These are phyloP conservation scores for Caenorhabditis inopinata DNA, from an alignment of 1,140 invertebrate genomes.

Conservation along the genomic window DNA sequence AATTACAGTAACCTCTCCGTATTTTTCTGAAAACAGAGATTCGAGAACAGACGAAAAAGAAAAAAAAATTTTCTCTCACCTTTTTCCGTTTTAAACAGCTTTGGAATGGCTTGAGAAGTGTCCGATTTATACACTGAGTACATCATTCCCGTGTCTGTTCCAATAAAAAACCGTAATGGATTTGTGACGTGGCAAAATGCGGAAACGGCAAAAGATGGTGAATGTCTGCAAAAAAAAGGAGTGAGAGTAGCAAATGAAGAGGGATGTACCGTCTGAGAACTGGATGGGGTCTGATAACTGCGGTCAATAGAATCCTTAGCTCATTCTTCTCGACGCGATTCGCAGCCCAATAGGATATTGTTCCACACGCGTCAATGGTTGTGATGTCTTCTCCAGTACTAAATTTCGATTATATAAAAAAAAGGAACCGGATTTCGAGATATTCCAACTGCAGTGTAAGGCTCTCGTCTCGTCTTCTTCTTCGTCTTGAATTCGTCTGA, in stretches of 20 bases:
- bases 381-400: neutral
- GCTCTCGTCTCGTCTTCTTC: no score
- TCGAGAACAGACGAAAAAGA: no score
- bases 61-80: no score
- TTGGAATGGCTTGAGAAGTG: conserved; percentile 8
- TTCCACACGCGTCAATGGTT: conserved; percentile 3
- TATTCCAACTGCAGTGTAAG: no score
- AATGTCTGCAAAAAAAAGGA: neutral
- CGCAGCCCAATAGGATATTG: conserved; percentile 4
- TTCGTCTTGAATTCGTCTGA: no score
- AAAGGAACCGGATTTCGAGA: no score
- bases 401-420: no score
- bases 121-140: conserved; percentile 13
- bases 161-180: neutral
- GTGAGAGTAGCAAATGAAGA: no score
- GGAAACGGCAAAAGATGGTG: neutral
- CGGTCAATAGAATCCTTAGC: neutral
- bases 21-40: neutral
- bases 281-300: neutral
- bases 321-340: neutral
- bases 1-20: conserved; percentile 1
- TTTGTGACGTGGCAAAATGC: neutral
- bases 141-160: conserved; percentile 17
- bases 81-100: conserved; percentile 9
- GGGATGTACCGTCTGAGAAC: neutral